Evolutionary conservation across 2,113 vertebrate species (phyloP).

Genomic region (Telmatochromis brichardi): DNA sequence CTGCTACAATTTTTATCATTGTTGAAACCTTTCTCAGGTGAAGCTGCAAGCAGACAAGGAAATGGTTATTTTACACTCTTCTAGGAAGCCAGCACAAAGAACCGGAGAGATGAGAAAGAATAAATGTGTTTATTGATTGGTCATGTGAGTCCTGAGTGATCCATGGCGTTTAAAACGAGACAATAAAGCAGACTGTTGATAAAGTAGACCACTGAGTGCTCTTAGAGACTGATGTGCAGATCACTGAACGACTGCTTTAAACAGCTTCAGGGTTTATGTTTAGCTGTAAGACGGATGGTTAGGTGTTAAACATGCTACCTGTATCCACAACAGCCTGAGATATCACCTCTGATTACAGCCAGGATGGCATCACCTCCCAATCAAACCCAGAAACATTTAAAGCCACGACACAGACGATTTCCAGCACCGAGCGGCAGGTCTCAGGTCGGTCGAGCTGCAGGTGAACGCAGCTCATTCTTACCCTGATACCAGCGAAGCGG

Average conservation of each 20-base stretch:
- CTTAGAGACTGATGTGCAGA: not conserved
- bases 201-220: not conserved
- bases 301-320: not conserved
- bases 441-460: not conserved
- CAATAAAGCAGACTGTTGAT: not conserved
- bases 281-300: not conserved
- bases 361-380: not conserved
- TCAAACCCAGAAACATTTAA: not conserved
- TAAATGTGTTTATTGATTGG: not conserved
- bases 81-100: not conserved
- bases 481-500: constrained; percentile 78
- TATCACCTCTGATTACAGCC: not conserved
- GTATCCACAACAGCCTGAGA: not conserved
- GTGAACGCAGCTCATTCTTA: constrained; percentile 57
- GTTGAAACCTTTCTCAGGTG: not conserved
- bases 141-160: not conserved
- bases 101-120: not conserved
- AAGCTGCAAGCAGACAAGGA: not conserved
- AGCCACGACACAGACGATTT: not conserved
- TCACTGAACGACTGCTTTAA: not conserved
- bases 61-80: not conserved
- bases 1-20: not conserved
- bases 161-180: not conserved
- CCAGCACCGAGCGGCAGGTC: not conserved
- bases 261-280: not conserved